Evolutionary conservation across 2,113 vertebrate species (phyloP).

Genomic region (Desmodus rotundus): DNA sequence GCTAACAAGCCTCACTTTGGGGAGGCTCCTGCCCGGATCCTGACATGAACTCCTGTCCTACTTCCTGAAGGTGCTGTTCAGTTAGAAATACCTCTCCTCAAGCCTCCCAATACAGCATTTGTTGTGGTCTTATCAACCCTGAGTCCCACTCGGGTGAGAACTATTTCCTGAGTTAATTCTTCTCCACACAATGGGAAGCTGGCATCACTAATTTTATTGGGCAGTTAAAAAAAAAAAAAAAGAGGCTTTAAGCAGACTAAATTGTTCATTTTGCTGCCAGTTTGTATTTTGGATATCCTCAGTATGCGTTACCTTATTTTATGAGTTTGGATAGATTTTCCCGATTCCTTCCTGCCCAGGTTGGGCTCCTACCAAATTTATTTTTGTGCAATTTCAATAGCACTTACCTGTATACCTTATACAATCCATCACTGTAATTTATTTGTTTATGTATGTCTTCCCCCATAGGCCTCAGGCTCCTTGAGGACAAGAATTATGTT

Average conservation of each 20-base stretch:
- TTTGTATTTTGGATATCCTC: slow-evolving; percentile 51
- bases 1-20: background rate
- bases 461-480: background rate
- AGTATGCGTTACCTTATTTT: background rate
- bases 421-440: background rate
- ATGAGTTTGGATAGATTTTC: background rate
- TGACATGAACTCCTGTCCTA: background rate
- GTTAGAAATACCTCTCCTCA: background rate
- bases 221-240: background rate
- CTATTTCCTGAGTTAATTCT: slow-evolving; percentile 39
- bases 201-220: slow-evolving; percentile 14
- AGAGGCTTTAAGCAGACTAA: slow-evolving; percentile 53
- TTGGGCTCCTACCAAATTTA: background rate
- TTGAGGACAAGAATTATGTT: background rate
- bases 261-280: background rate
- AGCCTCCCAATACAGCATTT: slow-evolving; percentile 6
- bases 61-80: background rate
- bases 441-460: background rate
- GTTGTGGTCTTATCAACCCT: slow-evolving; percentile 38
- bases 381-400: background rate
- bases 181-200: background rate
- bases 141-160: background rate
- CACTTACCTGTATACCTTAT: background rate
- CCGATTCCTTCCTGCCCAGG: background rate
- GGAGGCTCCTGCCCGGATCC: background rate